Evolutionary conservation across 2,113 vertebrate genomes (phyloP).

Genomic region (Mormyrus iriodes): DNA sequence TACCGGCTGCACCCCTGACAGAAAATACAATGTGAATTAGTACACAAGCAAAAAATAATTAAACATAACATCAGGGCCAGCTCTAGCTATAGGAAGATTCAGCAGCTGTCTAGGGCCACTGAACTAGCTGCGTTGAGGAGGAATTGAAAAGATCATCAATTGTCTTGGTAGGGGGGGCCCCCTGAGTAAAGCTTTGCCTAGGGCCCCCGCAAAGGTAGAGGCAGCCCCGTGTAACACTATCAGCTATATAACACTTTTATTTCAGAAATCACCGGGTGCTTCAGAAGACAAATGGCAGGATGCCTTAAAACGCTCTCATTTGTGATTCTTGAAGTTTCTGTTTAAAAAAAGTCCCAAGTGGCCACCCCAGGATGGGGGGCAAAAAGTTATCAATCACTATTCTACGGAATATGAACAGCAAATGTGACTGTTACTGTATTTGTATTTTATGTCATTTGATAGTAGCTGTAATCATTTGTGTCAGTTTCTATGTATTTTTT

Average conservation of each 20-base stretch:
- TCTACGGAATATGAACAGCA: neutral
- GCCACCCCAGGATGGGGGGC: neutral
- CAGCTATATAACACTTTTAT: too few species aligned
- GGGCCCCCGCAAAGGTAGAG: neutral
- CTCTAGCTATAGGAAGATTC: neutral
- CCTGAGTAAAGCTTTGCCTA: neutral
- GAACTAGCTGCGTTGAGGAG: neutral
- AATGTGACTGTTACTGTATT: neutral
- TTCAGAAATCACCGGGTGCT: neutral
- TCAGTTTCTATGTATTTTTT: neutral
- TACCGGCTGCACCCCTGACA: neutral
- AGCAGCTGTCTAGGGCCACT: neutral
- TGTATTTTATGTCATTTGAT: conserved; percentile 18
- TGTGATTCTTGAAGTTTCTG: neutral
- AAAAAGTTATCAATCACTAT: neutral
- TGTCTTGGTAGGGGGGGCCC: neutral
- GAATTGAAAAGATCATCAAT: neutral
- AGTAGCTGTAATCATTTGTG: conserved; percentile 16
- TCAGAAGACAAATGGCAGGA: neutral
- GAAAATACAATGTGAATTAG: neutral
- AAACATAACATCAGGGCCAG: neutral
- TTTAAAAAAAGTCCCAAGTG: neutral
- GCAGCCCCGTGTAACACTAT: too few species aligned
- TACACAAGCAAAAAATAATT: neutral
- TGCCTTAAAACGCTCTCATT: neutral